Percentiles rank a stretch among this genome's conserved stretches.
Evolutionary conservation across 2,888 invertebrate species (phyloP).

Genomic region (Pedicia rivosa): DNA sequence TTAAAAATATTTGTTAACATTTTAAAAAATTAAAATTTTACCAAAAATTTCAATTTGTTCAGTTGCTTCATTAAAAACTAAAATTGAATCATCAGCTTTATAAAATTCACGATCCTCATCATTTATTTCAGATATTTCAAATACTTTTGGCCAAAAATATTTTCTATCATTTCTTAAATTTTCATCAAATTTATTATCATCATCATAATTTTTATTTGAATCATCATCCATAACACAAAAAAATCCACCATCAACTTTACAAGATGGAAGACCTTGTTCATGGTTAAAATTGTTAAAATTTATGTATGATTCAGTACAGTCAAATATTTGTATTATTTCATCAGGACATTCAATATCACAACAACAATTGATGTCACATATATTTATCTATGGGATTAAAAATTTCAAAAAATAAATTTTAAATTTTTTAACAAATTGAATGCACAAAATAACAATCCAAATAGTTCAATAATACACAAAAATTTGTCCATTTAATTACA

Average conservation of each 20-base stretch:
- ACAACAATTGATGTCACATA: slow-evolving; percentile 66
- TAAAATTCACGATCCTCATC: slow-evolving; percentile 14
- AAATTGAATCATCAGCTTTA: slow-evolving; percentile 19
- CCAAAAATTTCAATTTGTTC: slow-evolving; percentile 16
- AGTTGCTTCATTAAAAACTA: slow-evolving; percentile 16
- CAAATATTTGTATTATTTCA: slow-evolving; percentile 19
- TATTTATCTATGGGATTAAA: slow-evolving; percentile 26
- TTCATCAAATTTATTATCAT: neutral
- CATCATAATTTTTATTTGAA: slow-evolving; percentile 5
- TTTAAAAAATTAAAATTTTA: slow-evolving; percentile 10
- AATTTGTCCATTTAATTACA: neutral
- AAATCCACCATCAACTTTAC: slow-evolving; percentile 23
- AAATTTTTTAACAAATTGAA: too few species aligned
- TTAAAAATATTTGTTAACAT: neutral
- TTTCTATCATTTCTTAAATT: neutral
- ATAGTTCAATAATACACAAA: neutral
- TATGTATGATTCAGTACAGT: slow-evolving; percentile 15
- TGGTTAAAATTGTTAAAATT: slow-evolving; percentile 20
- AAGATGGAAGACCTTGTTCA: slow-evolving; percentile 23
- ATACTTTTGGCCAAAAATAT: slow-evolving; percentile 11
- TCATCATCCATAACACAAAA: slow-evolving; percentile 26
- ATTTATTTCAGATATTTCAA: neutral
- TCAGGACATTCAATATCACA: slow-evolving; percentile 53
- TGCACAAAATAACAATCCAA: neutral
- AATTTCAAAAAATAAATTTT: too few species aligned